Evolutionary conservation across 2,888 invertebrate species (phyloP), one percentile per base, ranked within the genome.

Genomic region (Agrotis ipsilon): DNA sequence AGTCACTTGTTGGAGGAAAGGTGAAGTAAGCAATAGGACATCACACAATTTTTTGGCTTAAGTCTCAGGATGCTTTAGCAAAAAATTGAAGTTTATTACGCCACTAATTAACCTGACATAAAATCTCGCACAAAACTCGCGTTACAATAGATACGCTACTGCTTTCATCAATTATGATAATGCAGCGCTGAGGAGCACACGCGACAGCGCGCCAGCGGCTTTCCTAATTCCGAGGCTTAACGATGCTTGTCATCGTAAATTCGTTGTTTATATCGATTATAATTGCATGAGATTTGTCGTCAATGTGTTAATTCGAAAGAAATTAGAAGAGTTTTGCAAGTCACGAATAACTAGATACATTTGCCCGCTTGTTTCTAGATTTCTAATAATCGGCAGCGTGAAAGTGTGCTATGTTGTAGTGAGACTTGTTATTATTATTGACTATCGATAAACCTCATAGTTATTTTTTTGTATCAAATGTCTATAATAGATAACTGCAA

Each of bases 111-210:
- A 60, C 46, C 52, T 45, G 55, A 68, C 67, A 68, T 72, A 68
- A 61, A 60, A 73, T 68, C 43, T 66, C 14, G 58, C 66, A 27
- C 78, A 66, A 84, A 88, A 83, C 78, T 73, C 75, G 79, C 77
- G 75, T 78, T 82, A 85, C 83, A 74, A 64, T 83, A 86, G 82
- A 84, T 76, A 69, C 69, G 65, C 87, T 86, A 85, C 92, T 92
- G 93, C 94, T 96, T 96, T 95, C 95, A 93, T 93, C 93, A 95
- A 96, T 96, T 95, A 96, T 94, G 94, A 91, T 94, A 94, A 95
- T 95, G 85, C 76, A 63, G 78, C 83, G 86, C 85, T 79, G 87
- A 81, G 71, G 71, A 48, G 69, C 59, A 85, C 91, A 90, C 92
- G 91, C 90, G 86, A 90, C 83, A 62, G 27, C 66, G 16, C 66